These are phyloP conservation scores for Hermetia illucens DNA, from an alignment of 1,140 invertebrate species.

Conservation along the genomic window DNA sequence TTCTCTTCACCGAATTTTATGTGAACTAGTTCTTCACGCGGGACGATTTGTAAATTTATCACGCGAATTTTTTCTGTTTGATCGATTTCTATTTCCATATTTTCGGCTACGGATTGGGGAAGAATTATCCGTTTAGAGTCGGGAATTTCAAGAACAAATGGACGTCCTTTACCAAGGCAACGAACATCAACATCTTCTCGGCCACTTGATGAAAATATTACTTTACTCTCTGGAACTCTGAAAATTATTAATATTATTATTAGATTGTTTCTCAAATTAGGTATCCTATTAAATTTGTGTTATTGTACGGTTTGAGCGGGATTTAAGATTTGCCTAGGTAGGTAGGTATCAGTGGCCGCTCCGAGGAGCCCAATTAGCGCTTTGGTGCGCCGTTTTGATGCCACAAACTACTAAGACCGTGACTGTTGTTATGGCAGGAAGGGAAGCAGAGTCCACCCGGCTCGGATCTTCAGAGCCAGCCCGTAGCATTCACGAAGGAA, in stretches of 20 bases:
- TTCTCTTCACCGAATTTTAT: conserved; percentile 77
- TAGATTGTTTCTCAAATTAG: conserved; percentile 1
- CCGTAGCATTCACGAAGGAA: too few relatives aligned
- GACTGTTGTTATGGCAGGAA: too few relatives aligned
- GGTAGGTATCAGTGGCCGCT: too few relatives aligned
- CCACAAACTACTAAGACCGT: too few relatives aligned
- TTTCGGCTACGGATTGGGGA: conserved; percentile 14
- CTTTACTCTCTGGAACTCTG: conserved; percentile 11
- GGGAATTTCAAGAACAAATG: conserved; percentile 71
- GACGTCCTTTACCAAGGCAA: conserved; percentile 71
- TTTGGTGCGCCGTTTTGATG: too few relatives aligned
- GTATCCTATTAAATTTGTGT: too few relatives aligned
- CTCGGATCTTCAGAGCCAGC: too few relatives aligned
- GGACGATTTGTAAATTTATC: conserved; percentile 46
- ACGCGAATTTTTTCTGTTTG: conserved; percentile 43
- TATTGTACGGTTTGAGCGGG: too few relatives aligned
- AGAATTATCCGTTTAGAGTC: conserved; percentile 47
- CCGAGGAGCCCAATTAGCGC: too few relatives aligned
- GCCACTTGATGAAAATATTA: conserved; percentile 77
- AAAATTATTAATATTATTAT: conserved; percentile 5
- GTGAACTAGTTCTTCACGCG: conserved; percentile 48
- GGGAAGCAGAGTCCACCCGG: too few relatives aligned
- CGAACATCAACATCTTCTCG: conserved; percentile 86
- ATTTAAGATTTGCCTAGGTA: too few relatives aligned
- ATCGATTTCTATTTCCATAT: conserved; percentile 48